Evolutionary conservation across 2,888 invertebrate species (phyloP), one percentile per base, ranked within the genome.

Genomic region (Hypolimnas misippus): DNA sequence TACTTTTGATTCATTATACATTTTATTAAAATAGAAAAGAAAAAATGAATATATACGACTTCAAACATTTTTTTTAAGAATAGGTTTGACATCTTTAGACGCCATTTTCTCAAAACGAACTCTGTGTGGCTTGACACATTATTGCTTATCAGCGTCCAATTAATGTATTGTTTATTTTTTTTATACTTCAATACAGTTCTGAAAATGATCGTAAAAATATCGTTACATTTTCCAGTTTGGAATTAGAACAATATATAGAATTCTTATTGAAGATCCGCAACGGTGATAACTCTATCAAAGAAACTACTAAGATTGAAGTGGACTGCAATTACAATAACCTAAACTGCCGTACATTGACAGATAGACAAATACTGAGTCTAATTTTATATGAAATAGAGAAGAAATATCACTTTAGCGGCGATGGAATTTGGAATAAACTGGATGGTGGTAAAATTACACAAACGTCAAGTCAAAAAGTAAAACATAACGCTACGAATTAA

Each of bases 381-480:
- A 93, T 94, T 56, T 75, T 96, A 49, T 97, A 97, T 77, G 91
- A 94, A 60, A 93, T 97, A 19, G 96, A 97, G 81, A 93, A 93
- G 70, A 93, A 94, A 72, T 93, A 94, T 79, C 94, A 96, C 80
- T 97, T 96, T 74, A 94, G 94, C 12, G 96, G 96, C 0, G 95
- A 96, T 75, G 96, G 95, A 0, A 92, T 96, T 42, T 96, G 96
- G 95, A 68, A 76, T 12, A 76, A 74, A 8, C 74, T 79, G 12
- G 88, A 87, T 16, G 76, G 75, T 0, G 40, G 67, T 3, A 86
- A 74, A 62, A 57, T 66, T 0, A 56, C 72, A 2, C 72, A 46
- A 10, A n/a, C 21, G 44, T 5, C 3, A 12, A 46, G 5, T 19
- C 21, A 73, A 29, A 68, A 62, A 49, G 25, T 57, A n/a, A 63